Evolutionary conservation across 2,888 invertebrate species (phyloP).

Genomic region (Scaptomyza polygonia): DNA sequence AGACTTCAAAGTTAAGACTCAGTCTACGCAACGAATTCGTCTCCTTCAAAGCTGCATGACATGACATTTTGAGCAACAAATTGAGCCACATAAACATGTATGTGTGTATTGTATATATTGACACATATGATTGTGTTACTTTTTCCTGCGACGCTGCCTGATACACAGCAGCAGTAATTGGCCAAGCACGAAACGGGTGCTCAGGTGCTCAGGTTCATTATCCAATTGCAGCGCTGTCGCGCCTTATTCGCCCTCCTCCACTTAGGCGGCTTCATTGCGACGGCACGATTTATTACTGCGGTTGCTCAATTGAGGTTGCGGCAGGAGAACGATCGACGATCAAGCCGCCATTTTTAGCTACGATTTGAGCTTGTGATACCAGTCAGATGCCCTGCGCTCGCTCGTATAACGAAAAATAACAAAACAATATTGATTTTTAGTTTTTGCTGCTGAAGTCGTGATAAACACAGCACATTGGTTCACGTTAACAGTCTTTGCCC

Average conservation of each 20-base stretch:
- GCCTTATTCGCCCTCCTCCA: constrained; percentile 66
- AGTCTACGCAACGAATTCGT: constrained; percentile 3
- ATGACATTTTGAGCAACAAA: too few species aligned
- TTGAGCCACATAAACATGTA: too few species aligned
- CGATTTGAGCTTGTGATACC: constrained; percentile 68
- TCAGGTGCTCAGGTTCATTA: constrained; percentile 79
- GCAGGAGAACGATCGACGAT: constrained; percentile 68
- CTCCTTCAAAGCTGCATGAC: neutral
- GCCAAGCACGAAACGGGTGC: constrained; percentile 65
- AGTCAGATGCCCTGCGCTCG: constrained; percentile 57
- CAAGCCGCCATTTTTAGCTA: constrained; percentile 69
- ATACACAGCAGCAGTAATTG: constrained; percentile 43
- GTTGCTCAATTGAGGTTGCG: constrained; percentile 61
- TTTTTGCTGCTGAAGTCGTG: constrained; percentile 54
- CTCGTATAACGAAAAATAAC: constrained; percentile 73
- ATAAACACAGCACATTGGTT: constrained; percentile 57
- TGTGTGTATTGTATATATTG: neutral
- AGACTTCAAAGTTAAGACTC: too few species aligned
- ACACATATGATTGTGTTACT: constrained; percentile 1
- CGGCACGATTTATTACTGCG: constrained; percentile 72
- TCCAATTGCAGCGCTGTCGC: constrained; percentile 73
- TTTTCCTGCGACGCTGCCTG: constrained; percentile 11
- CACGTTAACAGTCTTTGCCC: constrained; percentile 12
- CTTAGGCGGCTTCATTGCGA: constrained; percentile 71
- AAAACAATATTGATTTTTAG: constrained; percentile 75